Conservation (phyloP, 2,797 vertebrate genomes). For the Rhabdomys pumilio region DNA sequence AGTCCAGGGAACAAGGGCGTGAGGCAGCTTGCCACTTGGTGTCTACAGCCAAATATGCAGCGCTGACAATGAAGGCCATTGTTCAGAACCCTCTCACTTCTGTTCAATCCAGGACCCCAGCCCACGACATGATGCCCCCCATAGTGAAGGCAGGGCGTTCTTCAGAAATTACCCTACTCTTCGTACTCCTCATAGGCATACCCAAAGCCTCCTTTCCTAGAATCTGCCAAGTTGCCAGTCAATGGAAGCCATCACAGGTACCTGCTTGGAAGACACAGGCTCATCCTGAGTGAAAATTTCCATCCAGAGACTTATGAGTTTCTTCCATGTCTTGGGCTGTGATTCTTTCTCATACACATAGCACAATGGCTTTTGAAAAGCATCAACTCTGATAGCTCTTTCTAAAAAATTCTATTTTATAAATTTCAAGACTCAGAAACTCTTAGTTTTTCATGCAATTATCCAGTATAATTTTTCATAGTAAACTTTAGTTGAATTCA, state of each 20-base stretch:
- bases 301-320: neutral
- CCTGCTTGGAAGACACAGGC: neutral
- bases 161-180: neutral
- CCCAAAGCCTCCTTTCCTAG: neutral
- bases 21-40: neutral
- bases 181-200: neutral
- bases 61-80: fast-evolving
- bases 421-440: conserved; percentile 24
- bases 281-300: neutral
- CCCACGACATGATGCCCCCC: neutral
- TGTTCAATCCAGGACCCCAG: neutral
- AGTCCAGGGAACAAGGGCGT: neutral
- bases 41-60: neutral
- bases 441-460: neutral
- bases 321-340: neutral
- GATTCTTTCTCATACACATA: neutral
- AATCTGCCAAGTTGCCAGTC: neutral
- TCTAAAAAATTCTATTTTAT: neutral
- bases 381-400: neutral
- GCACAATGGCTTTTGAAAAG: neutral
- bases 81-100: neutral
- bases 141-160: too few species aligned
- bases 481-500: neutral
- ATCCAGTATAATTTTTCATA: conserved; percentile 20
- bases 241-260: neutral